These are phyloP conservation scores for Augiades crinisus DNA, from an alignment of 2,888 invertebrate genomes.

Conservation along the genomic window DNA sequence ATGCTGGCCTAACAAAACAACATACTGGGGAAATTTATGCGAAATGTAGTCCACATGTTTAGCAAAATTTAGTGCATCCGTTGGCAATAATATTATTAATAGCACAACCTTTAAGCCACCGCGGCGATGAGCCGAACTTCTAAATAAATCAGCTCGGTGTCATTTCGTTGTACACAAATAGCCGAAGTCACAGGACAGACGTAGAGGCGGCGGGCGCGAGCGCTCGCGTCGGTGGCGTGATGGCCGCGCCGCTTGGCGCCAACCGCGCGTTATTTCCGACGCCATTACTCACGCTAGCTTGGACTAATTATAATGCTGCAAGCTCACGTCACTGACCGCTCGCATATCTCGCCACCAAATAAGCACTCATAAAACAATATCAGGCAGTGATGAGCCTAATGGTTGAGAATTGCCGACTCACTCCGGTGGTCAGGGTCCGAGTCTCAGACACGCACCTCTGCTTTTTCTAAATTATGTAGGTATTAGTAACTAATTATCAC, in stretches of 20 bases:
- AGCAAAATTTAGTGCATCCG: constrained; percentile 25
- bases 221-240: constrained; percentile 36
- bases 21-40: neutral
- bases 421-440: too few species aligned
- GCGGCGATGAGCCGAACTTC: constrained; percentile 39
- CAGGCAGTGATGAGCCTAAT: too few species aligned
- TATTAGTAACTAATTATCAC: too few species aligned
- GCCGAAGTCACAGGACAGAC: constrained; percentile 76
- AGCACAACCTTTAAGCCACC: constrained; percentile 42
- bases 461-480: too few species aligned
- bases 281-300: constrained; percentile 76
- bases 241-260: constrained; percentile 74
- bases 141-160: constrained; percentile 58
- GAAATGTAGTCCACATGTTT: constrained; percentile 3
- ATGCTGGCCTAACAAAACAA: neutral
- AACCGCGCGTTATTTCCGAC: constrained; percentile 76
- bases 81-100: constrained; percentile 18
- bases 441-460: too few species aligned
- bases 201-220: constrained; percentile 48
- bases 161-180: constrained; percentile 44
- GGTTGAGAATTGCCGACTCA: too few species aligned
- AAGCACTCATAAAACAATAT: constrained; percentile 32
- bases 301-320: constrained; percentile 77
- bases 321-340: constrained; percentile 62
- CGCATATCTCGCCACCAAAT: constrained; percentile 42